Conservation (phyloP, 2,113 vertebrate genomes). For the Thermophis baileyi region DNA sequence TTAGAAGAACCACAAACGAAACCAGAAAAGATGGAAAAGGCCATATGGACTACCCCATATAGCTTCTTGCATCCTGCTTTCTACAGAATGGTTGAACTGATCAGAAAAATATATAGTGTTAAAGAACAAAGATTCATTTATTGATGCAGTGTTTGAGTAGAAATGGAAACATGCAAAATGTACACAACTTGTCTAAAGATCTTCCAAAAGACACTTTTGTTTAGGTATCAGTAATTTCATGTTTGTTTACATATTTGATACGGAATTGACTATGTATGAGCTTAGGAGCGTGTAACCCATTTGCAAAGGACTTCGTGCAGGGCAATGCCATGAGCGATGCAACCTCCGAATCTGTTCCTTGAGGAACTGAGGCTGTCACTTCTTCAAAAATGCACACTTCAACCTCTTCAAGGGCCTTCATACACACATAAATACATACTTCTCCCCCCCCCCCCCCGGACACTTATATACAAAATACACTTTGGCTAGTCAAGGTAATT, state of each 20-base stretch:
- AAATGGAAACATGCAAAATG: neutral
- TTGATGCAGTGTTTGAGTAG: neutral
- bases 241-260: neutral
- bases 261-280: neutral
- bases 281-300: neutral
- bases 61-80: neutral
- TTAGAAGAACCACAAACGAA: neutral
- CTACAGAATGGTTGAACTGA: neutral
- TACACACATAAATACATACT: neutral
- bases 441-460: accelerated
- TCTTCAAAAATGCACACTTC: neutral
- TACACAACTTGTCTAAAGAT: neutral
- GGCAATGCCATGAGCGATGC: neutral
- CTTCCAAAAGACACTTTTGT: neutral
- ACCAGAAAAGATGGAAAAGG: neutral
- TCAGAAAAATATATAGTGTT: neutral
- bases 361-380: neutral
- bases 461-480: neutral
- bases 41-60: neutral
- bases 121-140: neutral
- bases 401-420: neutral
- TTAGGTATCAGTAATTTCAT: neutral
- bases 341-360: neutral
- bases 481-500: neutral
- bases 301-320: neutral